Evolutionary conservation across 2,113 vertebrate genomes (phyloP), one percentile per base, ranked within the genome.

Genomic region (Pygoscelis antarcticus): DNA sequence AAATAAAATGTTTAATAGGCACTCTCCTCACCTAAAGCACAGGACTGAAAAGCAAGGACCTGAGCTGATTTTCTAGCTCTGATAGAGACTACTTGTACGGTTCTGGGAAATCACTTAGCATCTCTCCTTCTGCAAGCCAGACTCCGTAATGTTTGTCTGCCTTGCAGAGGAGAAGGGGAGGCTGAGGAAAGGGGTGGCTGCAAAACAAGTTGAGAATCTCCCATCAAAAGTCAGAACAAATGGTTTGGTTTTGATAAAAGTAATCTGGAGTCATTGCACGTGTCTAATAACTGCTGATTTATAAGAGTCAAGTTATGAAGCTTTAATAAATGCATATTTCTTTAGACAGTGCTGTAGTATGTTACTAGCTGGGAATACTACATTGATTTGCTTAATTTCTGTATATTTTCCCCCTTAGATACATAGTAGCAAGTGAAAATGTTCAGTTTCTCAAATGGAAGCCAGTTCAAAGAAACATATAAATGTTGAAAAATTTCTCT

Each of bases 241-340:
- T 89, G 47, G 76, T 94, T 94, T 96, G n/a, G 57, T 94, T 97
- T 97, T 90, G 95, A 93, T 90, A 76, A 64, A 78, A 84, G 60
- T 34, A 65, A 90, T 52, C 52, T 69, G 51, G 6, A 52, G 89
- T 89, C 25, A 49, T 61, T 90, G 49, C 34, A 65, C 11, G 9
- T 0, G 1, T 72, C 40, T 74, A 38, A 40, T 80, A 90, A 55
- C 34, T 69, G 27, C 58, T 83, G 66, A 64, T 92, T 74, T 58
- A 3, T 52, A 90, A 64, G 74, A 76, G 77, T 92, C 70, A 77
- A 71, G 69, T 94, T 96, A 75, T 5, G 57, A 92, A 87, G 26
- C 72, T 97, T 89, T 94, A 96, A 42, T 85, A 78, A 84, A 91
- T 16, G 27, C 1, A 0, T 29, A 27, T 49, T 68, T 91, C 23